Evolutionary conservation across 1,140 invertebrate genomes (phyloP), one percentile per base, ranked within the genome.

Genomic region (Bradysia coprophila): DNA sequence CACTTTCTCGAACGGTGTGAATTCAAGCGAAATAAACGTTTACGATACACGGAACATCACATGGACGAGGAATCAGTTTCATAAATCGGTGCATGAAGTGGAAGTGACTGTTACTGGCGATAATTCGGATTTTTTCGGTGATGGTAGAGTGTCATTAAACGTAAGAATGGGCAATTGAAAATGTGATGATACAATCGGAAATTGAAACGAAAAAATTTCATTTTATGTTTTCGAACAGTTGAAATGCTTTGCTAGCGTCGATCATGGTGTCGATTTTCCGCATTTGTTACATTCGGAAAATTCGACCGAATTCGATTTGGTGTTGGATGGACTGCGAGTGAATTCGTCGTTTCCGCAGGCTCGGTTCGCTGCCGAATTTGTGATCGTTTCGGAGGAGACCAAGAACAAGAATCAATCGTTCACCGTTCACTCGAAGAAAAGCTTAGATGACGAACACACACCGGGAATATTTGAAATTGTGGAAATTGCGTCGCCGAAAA

Each of bases 401-500:
- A 5, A 13, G 11, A 3, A 20, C 6, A 28, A 42, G 49, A 33
- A 42, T 43, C 1, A 59, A 61, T 24, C 43, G 52, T 11, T 49
- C 46, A 1, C 56, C 73, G 53, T 43, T 48, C 2, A 50, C 71
- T 52, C 60, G 41, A 60, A 63, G 34, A 70, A 71, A 50, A 74
- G 68, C 42, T 50, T 81, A 21, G 76, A 81, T 52, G 78, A 81
- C 52, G 77, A 81, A 49, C 73, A 78, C 46, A 72, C 76, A 10
- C 77, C 78, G 13, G 78, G 77, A 16, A 69, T 79, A 28, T 81
- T 81, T 53, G 69, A 71, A 59, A 75, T 78, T 54, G 62, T 53
- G 50, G 13, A 22, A 36, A 20, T 32, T 46, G 41, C 44, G 42
- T 49, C n/a, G 46, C 3, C 44, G 45, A 18, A 49, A 21, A n/a